Base-by-base conservation (phyloP, 2,113 vertebrate genomes). In the Osmerus eperlanus region DNA sequence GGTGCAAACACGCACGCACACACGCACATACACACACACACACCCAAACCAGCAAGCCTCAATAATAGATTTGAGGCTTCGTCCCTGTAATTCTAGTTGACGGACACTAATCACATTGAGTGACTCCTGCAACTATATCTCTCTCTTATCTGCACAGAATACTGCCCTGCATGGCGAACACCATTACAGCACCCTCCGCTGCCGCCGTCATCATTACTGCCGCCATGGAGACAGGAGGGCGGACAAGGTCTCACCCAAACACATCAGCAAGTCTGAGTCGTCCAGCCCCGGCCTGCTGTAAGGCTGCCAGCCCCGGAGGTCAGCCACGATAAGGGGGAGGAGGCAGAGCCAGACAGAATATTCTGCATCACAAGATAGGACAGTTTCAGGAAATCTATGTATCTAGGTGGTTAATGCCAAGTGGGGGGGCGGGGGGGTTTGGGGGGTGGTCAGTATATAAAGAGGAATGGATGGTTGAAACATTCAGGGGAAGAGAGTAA, bases 11-110 rank as follows among this genome's bases (percentile, higher is more conserved):
- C 25, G 2, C 25, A 25, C 25, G 2, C 25, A 28, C 25, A 28
- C 25, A 28, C 25, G 25, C 25, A 28, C 25, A 0, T 28, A 28
- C 25, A 58, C 70, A 74, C 18, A 69, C 41, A 55, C 67, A 74
- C 18, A 18, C 56, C 58, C 54, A 41, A 67, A 81, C 56, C 62
- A 19, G 53, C 73, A 75, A 62, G 72, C 71, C 52, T 67, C 69
- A 51, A 74, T 82, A 86, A 84, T 79, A 65, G 76, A 84, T 76
- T 79, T 78, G 72, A 81, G 76, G 67, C 78, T 83, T 85, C 77
- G 79, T 81, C 77, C 84, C 73, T 67, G 89, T 92, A 91, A 92
- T 91, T 90, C 75, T 75, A 78, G 73, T 76, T 88, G 89, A 90
- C 87, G 88, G 86, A 87, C 70, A 74, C 84, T 89, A 86, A 91